Conservation (phyloP, 2,797 vertebrate species). For the Semaprochilodus insignis region DNA sequence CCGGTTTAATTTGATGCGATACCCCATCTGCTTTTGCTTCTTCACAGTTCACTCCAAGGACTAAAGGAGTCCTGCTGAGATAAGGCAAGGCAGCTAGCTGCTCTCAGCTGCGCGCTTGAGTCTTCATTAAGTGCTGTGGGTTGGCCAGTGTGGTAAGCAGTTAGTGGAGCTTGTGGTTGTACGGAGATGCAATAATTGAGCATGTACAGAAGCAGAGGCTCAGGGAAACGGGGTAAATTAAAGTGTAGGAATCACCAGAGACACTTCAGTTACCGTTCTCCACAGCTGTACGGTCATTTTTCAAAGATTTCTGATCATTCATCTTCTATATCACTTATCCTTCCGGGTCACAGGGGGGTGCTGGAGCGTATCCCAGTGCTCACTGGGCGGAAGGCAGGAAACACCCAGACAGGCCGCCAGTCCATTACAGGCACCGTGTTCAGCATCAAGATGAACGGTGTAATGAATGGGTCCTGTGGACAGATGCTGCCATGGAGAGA, state of each 20-base stretch:
- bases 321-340: no score
- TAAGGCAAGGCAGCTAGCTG: conserved; percentile 5
- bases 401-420: no score
- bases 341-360: no score
- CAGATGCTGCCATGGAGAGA: no score
- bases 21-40: conserved; percentile 34
- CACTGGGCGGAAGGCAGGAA: no score
- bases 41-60: conserved; percentile 38
- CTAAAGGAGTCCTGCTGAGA: conserved; percentile 1
- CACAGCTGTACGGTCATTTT: no score
- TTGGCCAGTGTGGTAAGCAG: neutral
- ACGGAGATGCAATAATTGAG: neutral
- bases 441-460: no score
- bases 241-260: neutral
- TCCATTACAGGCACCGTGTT: no score
- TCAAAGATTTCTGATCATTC: no score
- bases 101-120: neutral
- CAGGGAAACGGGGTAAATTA: neutral
- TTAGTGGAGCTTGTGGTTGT: neutral
- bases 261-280: no score
- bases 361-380: no score
- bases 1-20: conserved; percentile 46
- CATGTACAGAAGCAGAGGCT: neutral
- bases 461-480: no score
- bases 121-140: conserved; percentile 17